Conservation (phyloP, 1,140 invertebrate genomes). For the Drosophila tropicalis region DNA sequence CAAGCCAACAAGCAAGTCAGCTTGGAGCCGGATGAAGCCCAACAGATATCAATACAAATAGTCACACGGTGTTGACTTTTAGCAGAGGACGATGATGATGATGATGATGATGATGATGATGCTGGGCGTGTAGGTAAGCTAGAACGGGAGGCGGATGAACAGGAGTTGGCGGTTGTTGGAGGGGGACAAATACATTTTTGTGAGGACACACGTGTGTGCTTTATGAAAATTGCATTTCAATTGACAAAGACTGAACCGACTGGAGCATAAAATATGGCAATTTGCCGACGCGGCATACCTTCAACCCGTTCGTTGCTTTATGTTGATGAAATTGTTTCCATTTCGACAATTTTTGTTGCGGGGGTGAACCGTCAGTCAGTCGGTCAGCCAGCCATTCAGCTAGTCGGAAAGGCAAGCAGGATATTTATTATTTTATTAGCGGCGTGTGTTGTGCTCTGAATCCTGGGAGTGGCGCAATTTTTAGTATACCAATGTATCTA, state of each 20-base stretch:
- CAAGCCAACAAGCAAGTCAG: constrained; percentile 25
- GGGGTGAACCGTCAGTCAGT: constrained; percentile 28
- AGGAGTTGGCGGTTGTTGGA: neutral
- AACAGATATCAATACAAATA: constrained; percentile 39
- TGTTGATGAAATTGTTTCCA: constrained; percentile 78
- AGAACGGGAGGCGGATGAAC: neutral
- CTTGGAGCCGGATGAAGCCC: constrained; percentile 3
- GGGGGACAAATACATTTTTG: constrained; percentile 11
- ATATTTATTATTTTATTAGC: constrained; percentile 82
- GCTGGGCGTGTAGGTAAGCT: neutral
- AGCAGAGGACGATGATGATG: constrained; percentile 31
- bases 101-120: constrained; percentile 7
- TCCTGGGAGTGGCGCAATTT: constrained; percentile 68
- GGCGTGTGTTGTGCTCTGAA: constrained; percentile 56
- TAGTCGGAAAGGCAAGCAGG: constrained; percentile 26
- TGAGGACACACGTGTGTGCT: constrained; percentile 62
- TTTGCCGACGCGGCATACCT: constrained; percentile 43
- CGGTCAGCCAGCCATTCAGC: neutral
- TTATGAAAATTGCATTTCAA: constrained; percentile 81
- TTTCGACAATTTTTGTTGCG: constrained; percentile 63
- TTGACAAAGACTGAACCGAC: constrained; percentile 60
- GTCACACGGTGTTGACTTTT: constrained; percentile 51
- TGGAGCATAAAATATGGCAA: constrained; percentile 76
- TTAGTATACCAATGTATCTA: constrained; percentile 31
- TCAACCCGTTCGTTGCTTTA: constrained; percentile 68